Conservation (phyloP, 2,888 invertebrate species). For the Tenthredo amoena region DNA sequence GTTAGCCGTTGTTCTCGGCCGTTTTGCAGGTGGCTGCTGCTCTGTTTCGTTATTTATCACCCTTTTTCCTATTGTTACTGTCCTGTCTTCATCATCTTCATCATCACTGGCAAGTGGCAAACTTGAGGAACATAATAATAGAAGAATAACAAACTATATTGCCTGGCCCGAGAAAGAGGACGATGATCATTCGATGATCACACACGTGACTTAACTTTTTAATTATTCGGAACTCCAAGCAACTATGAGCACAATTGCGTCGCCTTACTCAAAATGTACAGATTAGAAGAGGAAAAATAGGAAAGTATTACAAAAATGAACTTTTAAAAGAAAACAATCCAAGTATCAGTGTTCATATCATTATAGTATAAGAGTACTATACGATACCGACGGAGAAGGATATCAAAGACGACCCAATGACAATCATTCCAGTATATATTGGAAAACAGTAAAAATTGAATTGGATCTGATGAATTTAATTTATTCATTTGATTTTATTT, state of each 20-base stretch:
- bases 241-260: not conserved
- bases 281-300: not conserved
- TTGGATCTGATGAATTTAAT: no score
- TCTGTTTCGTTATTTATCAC: not conserved
- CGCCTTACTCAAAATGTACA: not conserved
- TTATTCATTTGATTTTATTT: no score
- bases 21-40: conserved; percentile 5
- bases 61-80: not conserved
- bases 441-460: no score
- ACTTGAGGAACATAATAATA: not conserved
- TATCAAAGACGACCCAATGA: no score
- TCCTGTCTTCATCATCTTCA: not conserved
- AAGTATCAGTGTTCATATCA: no score
- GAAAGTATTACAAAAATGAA: no score
- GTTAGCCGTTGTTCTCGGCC: not conserved
- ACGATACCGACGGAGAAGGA: no score
- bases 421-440: no score
- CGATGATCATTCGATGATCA: not conserved
- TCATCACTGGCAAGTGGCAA: not conserved
- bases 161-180: not conserved
- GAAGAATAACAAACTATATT: not conserved
- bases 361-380: no score
- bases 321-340: no score
- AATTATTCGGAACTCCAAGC: not conserved
- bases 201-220: not conserved